Evolutionary conservation across 2,797 vertebrate genomes (phyloP).

Genomic region (Enteromius thamalakanensis): DNA sequence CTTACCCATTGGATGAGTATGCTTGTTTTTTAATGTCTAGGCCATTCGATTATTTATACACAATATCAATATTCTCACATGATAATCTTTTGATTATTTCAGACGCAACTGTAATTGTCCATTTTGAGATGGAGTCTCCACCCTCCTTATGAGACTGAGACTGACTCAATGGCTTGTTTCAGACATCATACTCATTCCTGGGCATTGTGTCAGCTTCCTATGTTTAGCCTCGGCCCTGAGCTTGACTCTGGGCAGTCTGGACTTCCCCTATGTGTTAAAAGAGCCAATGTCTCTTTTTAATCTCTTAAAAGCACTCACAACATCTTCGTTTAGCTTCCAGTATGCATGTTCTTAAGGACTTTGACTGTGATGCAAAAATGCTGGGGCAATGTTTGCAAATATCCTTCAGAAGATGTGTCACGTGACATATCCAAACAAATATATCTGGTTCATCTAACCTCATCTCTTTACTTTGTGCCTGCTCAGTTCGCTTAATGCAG

Average conservation of each 20-base stretch:
- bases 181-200: slow-evolving; percentile 45
- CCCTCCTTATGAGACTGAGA: neutral
- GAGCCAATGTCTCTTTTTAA: slow-evolving; percentile 11
- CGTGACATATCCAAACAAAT: slow-evolving; percentile 50
- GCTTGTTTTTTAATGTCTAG: slow-evolving; percentile 5
- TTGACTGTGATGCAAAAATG: slow-evolving; percentile 20
- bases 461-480: slow-evolving; percentile 56
- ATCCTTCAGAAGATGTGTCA: slow-evolving; percentile 11
- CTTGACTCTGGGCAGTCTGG: slow-evolving; percentile 33
- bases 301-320: neutral
- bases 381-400: slow-evolving; percentile 45
- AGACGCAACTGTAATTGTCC: neutral
- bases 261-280: slow-evolving; percentile 25
- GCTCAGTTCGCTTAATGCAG: slow-evolving; percentile 55
- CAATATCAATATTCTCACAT: neutral
- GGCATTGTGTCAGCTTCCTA: slow-evolving; percentile 56
- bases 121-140: slow-evolving; percentile 28
- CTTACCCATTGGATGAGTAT: no score
- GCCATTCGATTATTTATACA: neutral
- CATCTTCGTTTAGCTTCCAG: neutral
- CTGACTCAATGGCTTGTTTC: slow-evolving; percentile 39
- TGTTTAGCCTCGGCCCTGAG: slow-evolving; percentile 35
- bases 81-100: neutral
- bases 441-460: slow-evolving; percentile 11
- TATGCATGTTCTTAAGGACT: neutral